These are phyloP conservation scores for Ptychoptera contaminata DNA, from an alignment of 2,888 invertebrate species.

Conservation along the genomic window DNA sequence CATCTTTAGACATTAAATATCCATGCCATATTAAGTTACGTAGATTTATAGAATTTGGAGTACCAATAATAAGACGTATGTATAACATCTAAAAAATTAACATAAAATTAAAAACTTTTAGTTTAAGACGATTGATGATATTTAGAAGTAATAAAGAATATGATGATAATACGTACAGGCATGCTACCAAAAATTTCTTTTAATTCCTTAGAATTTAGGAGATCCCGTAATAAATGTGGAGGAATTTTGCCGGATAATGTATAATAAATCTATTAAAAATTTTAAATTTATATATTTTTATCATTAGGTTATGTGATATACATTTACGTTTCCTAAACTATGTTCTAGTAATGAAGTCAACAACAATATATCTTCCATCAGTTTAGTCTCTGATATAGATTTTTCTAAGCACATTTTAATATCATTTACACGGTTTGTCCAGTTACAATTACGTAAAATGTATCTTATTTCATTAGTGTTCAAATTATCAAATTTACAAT, in stretches of 20 bases:
- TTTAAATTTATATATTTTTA: too few species aligned
- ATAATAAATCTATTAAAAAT: constrained; percentile 8
- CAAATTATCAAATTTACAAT: too few species aligned
- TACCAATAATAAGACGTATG: constrained; percentile 32
- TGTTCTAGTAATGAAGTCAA: constrained; percentile 19
- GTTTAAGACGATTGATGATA: too few species aligned
- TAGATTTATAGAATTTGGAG: constrained; percentile 34
- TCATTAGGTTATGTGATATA: too few species aligned
- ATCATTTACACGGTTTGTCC: too few species aligned
- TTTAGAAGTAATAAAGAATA: too few species aligned
- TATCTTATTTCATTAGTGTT: too few species aligned
- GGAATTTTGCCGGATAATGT: constrained; percentile 13
- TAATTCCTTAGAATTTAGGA: constrained; percentile 27
- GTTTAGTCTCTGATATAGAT: constrained; percentile 3
- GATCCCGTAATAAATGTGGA: constrained; percentile 33
- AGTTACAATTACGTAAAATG: too few species aligned
- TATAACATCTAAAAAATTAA: constrained; percentile 20
- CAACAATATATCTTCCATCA: constrained; percentile 16
- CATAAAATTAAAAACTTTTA: too few species aligned
- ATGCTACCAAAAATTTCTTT: constrained; percentile 20
- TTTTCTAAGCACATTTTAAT: neutral
- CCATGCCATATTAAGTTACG: constrained; percentile 40
- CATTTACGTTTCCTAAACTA: constrained; percentile 16
- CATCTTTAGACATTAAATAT: constrained; percentile 29
- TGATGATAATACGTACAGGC: too few species aligned